Evolutionary conservation across 2,888 invertebrate species (phyloP), one percentile per base, ranked within the genome.

Genomic region (Sinopyrophorus schimmeli): DNA sequence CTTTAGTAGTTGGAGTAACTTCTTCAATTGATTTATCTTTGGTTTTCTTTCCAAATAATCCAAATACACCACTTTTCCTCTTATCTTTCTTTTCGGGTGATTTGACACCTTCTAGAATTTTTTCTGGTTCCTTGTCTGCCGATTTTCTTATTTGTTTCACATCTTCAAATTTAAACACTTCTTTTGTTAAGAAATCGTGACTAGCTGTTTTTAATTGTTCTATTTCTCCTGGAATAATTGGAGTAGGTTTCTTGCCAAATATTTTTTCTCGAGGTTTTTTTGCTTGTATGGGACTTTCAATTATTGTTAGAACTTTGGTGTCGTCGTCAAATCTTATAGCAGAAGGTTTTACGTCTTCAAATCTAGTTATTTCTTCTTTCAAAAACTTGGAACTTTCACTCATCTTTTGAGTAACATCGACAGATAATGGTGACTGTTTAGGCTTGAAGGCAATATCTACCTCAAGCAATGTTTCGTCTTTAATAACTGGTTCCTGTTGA

Each of bases 41-140:
- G n/a, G 49, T 26, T 51, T 60, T 58, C 40, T 59, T 59, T 14
- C 54, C 57, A 47, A 60, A 60, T 31, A 59, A 40, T 24, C 55
- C 55, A 46, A 62, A 60, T 41, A 60, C 54, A 40, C 59, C 55
- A 53, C 55, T 43, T 42, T 60, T 62, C 43, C 16, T 26, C 5
- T 24, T 28, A 14, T 42, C 39, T n/a, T 32, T 32, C 1, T 9
- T 10, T 32, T 32, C n/a, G n/a, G 11, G 7, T 32, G 20, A 9
- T 32, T n/a, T 7, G 6, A 10, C 26, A 26, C 16, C 18, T 41
- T 47, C 23, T 21, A 18, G 6, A 21, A n/a, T 10, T 37, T 6
- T 28, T 28, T 18, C 6, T 10, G 9, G n/a, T n/a, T n/a, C 9
- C 26, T 20, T 10, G 14, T 5, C 2, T 39, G 14, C 16, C 32